Conservation (phyloP, 2,797 vertebrate genomes). For the Neopelma chrysocephalum region DNA sequence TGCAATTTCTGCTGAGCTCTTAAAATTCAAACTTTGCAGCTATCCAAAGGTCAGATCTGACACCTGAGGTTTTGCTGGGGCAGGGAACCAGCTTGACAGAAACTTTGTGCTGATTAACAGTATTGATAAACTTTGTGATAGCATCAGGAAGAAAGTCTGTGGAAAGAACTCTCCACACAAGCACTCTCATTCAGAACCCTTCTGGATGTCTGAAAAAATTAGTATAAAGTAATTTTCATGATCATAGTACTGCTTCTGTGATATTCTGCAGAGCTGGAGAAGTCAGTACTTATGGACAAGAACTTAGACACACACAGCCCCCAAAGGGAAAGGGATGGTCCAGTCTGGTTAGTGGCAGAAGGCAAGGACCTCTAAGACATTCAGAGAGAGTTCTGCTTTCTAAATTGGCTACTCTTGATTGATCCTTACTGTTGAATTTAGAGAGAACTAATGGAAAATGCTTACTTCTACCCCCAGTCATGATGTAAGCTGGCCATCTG, state of each 20-base stretch:
- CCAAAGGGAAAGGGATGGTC: neutral
- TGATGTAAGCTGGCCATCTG: neutral
- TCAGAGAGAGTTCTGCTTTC: neutral
- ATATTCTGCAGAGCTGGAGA: neutral
- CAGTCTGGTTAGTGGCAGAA: neutral
- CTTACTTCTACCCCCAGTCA: neutral
- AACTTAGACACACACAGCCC: neutral
- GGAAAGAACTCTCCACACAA: neutral
- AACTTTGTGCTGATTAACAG: neutral
- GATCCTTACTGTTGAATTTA: neutral
- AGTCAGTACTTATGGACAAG: neutral
- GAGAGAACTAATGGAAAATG: neutral
- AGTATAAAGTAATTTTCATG: neutral
- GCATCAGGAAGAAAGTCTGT: neutral
- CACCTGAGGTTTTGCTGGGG: neutral
- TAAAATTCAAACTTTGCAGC: neutral
- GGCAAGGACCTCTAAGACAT: neutral
- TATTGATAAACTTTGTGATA: neutral
- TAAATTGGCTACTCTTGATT: neutral
- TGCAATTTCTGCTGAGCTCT: neutral
- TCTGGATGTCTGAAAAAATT: neutral
- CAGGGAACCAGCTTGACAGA: neutral
- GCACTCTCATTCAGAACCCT: neutral
- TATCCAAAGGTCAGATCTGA: constrained; percentile 27
- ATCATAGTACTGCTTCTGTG: neutral